Conservation (phyloP, 2,113 vertebrate species). For the Atrichornis clamosus region DNA sequence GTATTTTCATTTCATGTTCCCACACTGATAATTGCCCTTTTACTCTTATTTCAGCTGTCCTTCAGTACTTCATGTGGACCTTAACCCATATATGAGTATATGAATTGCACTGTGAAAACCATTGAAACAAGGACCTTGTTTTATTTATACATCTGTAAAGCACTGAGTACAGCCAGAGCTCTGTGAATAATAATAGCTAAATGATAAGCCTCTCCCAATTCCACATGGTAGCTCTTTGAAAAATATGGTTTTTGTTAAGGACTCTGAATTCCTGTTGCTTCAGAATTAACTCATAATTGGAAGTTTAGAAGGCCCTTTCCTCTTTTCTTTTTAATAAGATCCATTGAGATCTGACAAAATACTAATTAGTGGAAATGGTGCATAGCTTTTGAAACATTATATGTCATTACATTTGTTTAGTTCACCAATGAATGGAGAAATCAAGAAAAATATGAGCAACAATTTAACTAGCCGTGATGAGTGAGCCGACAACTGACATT, state of each 20-base stretch:
- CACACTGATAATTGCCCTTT: background rate
- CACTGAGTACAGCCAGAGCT: background rate
- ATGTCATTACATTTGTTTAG: background rate
- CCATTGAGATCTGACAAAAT: background rate
- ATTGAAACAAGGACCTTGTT: background rate
- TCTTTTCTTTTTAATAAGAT: background rate
- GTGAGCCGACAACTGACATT: background rate
- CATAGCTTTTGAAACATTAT: background rate
- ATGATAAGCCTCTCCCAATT: constrained; percentile 38
- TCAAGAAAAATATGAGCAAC: background rate
- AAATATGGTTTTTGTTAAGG: constrained; percentile 3
- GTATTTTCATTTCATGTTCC: background rate
- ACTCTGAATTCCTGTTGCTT: background rate
- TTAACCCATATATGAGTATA: background rate
- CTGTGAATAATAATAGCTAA: constrained; percentile 21
- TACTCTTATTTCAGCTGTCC: background rate
- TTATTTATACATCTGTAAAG: constrained; percentile 24
- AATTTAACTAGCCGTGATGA: background rate
- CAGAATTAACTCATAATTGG: background rate
- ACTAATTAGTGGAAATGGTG: background rate
- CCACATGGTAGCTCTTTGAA: constrained; percentile 17
- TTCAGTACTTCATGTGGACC: background rate
- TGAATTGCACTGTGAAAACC: background rate
- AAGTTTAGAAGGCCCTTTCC: background rate
- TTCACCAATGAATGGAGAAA: background rate